Base-by-base conservation (phyloP, 1,140 invertebrate genomes). In the Drosophila eugracilis region DNA sequence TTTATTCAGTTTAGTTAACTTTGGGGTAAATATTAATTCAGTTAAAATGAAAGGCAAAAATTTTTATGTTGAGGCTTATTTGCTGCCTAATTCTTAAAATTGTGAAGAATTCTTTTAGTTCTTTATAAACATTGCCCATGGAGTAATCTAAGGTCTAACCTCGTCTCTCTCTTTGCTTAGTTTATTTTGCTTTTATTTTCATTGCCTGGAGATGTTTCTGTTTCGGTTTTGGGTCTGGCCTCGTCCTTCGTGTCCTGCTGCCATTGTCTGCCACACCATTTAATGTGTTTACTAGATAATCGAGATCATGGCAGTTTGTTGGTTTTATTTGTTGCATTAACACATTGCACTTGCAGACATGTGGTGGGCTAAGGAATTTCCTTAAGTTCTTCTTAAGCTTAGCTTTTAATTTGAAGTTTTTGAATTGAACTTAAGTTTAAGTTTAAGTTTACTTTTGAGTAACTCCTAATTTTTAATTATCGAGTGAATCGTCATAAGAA, bases 281-380 rank as follows among this genome's bases (percentile, higher is more conserved):
- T 86, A 85, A 85, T 85, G 81, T 86, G 81, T 85, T 85, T 86
- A 85, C 81, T 52, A 86, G 80, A 85, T 85, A 86, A 85, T 85
- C 81, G 81, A 85, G 77, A 74, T 79, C 81, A 71, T 60, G 62
- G 70, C 66, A 62, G 41, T 81, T 72, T 50, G 62, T 55, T 76
- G 45, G 57, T 37, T 76, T 76, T 85, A 69, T 69, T 75, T 78
- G 67, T 80, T 80, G 80, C 76, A 72, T 59, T 60, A 39, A 71
- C 37, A 52, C 39, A 72, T 72, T 62, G 47, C 55, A 47, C 34
- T 34, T 48, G 37, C 49, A 58, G 50, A 39, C 59, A 75, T 48
- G 49, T 37, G 45, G 34, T 26, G 24, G 19, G 17, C 26, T 26
- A 37, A 24, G 17, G 22, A 39, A 52, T 26, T 42, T 32, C 28